Evolutionary conservation across 1,140 invertebrate genomes (phyloP).

Genomic region (Trachymyrmex cornetzi): DNA sequence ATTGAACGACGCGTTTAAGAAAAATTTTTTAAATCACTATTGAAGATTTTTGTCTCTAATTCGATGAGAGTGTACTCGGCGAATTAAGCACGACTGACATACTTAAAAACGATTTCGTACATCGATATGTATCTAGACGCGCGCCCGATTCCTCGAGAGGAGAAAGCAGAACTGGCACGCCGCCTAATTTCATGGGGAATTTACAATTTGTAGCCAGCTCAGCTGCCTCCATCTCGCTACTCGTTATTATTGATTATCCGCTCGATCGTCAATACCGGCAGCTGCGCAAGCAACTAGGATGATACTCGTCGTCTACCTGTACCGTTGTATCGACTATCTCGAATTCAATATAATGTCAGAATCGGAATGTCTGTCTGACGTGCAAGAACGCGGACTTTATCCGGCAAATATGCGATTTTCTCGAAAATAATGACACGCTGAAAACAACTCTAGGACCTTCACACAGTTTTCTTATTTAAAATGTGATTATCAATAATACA

Average conservation of each 20-base stretch:
- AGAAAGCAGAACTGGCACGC: slow-evolving; percentile 66
- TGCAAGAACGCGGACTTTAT: slow-evolving; percentile 45
- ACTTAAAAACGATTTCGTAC: slow-evolving; percentile 44
- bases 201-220: slow-evolving; percentile 75
- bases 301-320: slow-evolving; percentile 51
- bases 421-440: not conserved
- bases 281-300: slow-evolving; percentile 53
- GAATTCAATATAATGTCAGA: slow-evolving; percentile 16
- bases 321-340: slow-evolving; percentile 11
- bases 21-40: not conserved
- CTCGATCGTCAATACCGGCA: slow-evolving; percentile 68
- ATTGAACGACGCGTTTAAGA: not conserved
- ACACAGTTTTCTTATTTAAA: not conserved
- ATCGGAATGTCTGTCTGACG: slow-evolving; percentile 24
- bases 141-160: slow-evolving; percentile 39
- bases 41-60: not conserved
- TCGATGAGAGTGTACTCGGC: not conserved
- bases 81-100: slow-evolving; percentile 41
- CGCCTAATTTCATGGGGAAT: slow-evolving; percentile 79
- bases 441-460: not conserved
- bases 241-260: slow-evolving; percentile 74
- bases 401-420: slow-evolving; percentile 23
- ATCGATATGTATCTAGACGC: slow-evolving; percentile 48
- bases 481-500: not conserved
- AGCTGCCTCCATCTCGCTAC: slow-evolving; percentile 46